phyloP scores from a whole-genome alignment of 2,888 invertebrate genomes.

The Caenorhabditis plicata region DNA sequence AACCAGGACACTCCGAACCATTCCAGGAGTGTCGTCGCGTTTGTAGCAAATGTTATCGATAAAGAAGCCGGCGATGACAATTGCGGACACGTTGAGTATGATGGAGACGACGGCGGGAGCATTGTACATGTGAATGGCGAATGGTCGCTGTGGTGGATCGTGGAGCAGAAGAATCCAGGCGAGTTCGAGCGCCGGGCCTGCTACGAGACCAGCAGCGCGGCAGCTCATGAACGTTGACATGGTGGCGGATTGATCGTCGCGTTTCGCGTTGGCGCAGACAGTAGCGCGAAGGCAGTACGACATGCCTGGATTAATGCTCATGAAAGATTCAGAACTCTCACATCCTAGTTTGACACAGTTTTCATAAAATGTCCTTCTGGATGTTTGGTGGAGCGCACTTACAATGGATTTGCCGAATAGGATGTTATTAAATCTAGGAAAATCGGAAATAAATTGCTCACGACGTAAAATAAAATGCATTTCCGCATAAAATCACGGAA shows the following conservation, averaged over 20 bases:
- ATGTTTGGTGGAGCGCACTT: too few species aligned
- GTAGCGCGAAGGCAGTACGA: too few species aligned
- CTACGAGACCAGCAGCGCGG: conserved; percentile 13
- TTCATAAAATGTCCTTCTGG: too few species aligned
- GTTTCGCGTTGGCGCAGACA: conserved; percentile 16
- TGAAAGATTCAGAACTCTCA: too few species aligned
- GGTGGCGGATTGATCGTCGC: conserved; percentile 21
- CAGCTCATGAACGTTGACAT: conserved; percentile 26
- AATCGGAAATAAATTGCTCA: too few species aligned
- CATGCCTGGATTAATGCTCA: too few species aligned
- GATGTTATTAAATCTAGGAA: too few species aligned
- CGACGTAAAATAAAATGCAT: too few species aligned
- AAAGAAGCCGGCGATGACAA: conserved; percentile 1
- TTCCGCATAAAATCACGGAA: too few species aligned
- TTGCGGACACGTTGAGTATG: conserved; percentile 9
- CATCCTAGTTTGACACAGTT: too few species aligned
- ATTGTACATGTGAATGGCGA: conserved; percentile 23
- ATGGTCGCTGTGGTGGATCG: conserved; percentile 7
- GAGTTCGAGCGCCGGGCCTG: conserved; percentile 24
- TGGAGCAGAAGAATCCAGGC: conserved; percentile 18
- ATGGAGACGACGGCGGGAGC: conserved; percentile 20
- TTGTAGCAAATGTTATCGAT: not conserved
- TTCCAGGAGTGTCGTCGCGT: conserved; percentile 15
- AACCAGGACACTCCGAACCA: conserved; percentile 18
- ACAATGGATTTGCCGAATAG: too few species aligned